These are phyloP conservation scores for Trachymyrmex cornetzi DNA, from an alignment of 1,140 invertebrate genomes.

Conservation along the genomic window DNA sequence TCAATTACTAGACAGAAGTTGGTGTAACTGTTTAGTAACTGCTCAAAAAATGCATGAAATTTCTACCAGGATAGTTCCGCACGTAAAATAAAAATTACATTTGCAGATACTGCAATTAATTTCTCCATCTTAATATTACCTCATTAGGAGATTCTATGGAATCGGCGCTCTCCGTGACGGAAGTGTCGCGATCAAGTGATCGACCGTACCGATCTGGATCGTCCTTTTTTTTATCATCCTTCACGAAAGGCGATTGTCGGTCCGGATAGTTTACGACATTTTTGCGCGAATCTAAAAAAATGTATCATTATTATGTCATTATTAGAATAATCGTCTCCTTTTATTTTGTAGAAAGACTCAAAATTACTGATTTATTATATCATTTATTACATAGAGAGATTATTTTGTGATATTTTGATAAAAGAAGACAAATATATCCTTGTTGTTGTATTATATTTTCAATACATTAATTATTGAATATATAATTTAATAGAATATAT, in stretches of 20 bases:
- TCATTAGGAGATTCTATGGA: constrained; percentile 31
- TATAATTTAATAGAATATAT: not conserved
- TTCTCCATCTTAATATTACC: not conserved
- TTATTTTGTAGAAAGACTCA: not conserved
- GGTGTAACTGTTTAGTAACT: too few species aligned
- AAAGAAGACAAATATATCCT: not conserved
- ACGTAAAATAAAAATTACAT: not conserved
- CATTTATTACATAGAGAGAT: not conserved
- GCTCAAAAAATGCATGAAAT: too few species aligned
- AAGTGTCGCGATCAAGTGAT: constrained; percentile 78
- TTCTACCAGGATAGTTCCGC: too few species aligned
- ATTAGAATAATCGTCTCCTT: not conserved
- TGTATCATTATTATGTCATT: not conserved
- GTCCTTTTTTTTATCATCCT: constrained; percentile 63
- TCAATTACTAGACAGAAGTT: too few species aligned
- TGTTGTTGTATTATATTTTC: not conserved
- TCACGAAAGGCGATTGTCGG: constrained; percentile 24
- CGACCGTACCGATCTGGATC: constrained; percentile 78
- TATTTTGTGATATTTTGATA: not conserved
- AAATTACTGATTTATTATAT: constrained; percentile 9
- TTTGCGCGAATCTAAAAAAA: constrained; percentile 53
- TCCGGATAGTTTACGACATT: constrained; percentile 28
- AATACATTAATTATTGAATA: not conserved
- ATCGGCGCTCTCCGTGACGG: constrained; percentile 1
- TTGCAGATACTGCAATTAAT: not conserved